phyloP scores from a whole-genome alignment of 2,888 invertebrate genomes.

The Spatulosminthurus flaviceps region DNA sequence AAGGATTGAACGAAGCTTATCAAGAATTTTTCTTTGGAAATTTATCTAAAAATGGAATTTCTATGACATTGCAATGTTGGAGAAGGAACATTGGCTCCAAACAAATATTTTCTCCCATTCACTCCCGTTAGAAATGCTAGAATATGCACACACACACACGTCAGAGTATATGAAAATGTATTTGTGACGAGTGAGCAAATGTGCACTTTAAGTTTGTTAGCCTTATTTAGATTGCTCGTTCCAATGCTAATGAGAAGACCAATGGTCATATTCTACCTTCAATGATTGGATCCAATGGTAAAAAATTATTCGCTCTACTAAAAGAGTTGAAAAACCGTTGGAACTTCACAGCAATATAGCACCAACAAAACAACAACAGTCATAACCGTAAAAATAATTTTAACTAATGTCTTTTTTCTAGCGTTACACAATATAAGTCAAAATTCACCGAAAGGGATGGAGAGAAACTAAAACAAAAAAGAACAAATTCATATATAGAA shows the following conservation, averaged over 20 bases:
- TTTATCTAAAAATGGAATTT: too few species aligned
- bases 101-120: too few species aligned
- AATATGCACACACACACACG: neutral
- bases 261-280: neutral
- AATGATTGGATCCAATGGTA: slow-evolving; percentile 11
- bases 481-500: too few species aligned
- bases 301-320: slow-evolving; percentile 38
- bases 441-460: neutral
- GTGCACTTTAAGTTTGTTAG: slow-evolving; percentile 12
- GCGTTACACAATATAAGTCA: slow-evolving; percentile 14
- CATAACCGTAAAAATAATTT: slow-evolving; percentile 21
- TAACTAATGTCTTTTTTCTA: slow-evolving; percentile 15
- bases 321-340: slow-evolving; percentile 30
- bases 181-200: neutral
- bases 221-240: slow-evolving; percentile 7
- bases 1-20: too few species aligned
- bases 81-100: too few species aligned
- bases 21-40: too few species aligned
- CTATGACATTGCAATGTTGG: too few species aligned
- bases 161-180: neutral
- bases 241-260: neutral
- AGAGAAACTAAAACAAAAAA: neutral
- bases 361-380: too few species aligned
- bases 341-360: too few species aligned
- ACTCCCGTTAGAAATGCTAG: too few species aligned